These are phyloP conservation scores for Platyscapa corneri DNA, from an alignment of 1,140 invertebrate species.

Conservation along the genomic window DNA sequence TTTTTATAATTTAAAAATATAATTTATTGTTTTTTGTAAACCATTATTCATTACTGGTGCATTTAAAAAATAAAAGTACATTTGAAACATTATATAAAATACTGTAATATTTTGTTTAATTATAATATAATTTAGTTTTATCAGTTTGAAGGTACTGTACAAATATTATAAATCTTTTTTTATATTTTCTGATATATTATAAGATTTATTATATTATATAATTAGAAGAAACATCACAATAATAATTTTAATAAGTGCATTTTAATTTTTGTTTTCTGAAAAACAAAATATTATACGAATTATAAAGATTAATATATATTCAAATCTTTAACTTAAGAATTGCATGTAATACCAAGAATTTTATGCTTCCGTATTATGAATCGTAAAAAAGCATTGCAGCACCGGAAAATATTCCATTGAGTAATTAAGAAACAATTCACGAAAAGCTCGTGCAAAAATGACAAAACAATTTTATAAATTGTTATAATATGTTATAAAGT, in stretches of 20 bases:
- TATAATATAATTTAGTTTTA: background rate
- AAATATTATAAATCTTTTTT: background rate
- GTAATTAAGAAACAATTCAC: constrained; percentile 32
- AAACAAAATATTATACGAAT: background rate
- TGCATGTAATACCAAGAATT: background rate
- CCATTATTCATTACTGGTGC: too few relatives aligned
- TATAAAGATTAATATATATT: background rate
- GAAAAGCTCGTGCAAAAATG: background rate
- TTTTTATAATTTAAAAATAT: too few relatives aligned
- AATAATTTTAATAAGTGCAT: too few relatives aligned
- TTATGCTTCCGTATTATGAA: constrained; percentile 29
- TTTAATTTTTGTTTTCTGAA: background rate
- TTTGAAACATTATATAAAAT: background rate
- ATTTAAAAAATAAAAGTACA: background rate
- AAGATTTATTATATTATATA: too few relatives aligned
- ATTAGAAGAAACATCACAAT: too few relatives aligned
- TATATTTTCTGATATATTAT: too few relatives aligned
- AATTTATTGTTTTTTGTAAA: background rate
- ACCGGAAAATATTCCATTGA: constrained; percentile 9
- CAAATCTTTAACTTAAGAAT: background rate
- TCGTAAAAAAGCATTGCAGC: background rate
- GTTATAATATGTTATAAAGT: background rate
- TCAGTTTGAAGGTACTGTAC: background rate
- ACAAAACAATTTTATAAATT: too few relatives aligned
- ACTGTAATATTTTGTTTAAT: background rate